A percentile compares a stretch with the other conserved stretches of the same genome.
These are phyloP conservation scores for Caenorhabditis panamensis DNA, from an alignment of 2,888 invertebrate genomes.

Conservation along the genomic window DNA sequence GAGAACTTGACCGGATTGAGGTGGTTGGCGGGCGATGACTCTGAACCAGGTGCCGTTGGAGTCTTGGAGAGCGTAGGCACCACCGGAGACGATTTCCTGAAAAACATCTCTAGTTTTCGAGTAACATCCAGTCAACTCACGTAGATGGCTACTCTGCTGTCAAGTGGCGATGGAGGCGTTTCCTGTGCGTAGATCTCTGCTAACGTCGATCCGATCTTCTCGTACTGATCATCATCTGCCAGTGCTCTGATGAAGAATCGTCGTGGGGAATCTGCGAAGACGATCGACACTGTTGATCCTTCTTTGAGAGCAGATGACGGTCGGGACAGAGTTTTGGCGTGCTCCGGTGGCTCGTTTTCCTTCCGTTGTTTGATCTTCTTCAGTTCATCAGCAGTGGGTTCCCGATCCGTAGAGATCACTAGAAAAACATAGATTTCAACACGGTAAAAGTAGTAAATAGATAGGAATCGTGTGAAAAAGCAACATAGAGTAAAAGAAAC, in stretches of 20 bases:
- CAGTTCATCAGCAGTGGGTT: constrained; percentile 61
- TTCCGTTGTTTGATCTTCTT: constrained; percentile 63
- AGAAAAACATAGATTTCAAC: neutral
- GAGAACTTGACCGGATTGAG: constrained; percentile 64
- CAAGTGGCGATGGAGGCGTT: constrained; percentile 43
- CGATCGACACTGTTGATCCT: constrained; percentile 43
- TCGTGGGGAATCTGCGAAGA: constrained; percentile 31
- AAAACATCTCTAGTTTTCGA: too few relatives aligned
- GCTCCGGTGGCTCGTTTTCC: constrained; percentile 65
- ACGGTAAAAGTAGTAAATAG: too few relatives aligned
- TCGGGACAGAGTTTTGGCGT: constrained; percentile 56
- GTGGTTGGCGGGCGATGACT: constrained; percentile 64
- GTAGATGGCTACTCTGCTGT: constrained; percentile 67
- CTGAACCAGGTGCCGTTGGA: constrained; percentile 70
- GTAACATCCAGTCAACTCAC: constrained; percentile 32
- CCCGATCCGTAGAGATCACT: constrained; percentile 57
- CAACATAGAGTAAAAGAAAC: neutral
- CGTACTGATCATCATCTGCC: constrained; percentile 55
- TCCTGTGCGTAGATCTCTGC: constrained; percentile 60
- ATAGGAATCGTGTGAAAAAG: too few relatives aligned
- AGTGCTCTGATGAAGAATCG: constrained; percentile 53
- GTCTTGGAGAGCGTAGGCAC: constrained; percentile 70
- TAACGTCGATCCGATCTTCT: constrained; percentile 53
- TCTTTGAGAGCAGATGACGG: constrained; percentile 38
- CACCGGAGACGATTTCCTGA: constrained; percentile 68